phyloP scores from a whole-genome alignment of 2,797 vertebrate genomes.

The Manis javanica region DNA sequence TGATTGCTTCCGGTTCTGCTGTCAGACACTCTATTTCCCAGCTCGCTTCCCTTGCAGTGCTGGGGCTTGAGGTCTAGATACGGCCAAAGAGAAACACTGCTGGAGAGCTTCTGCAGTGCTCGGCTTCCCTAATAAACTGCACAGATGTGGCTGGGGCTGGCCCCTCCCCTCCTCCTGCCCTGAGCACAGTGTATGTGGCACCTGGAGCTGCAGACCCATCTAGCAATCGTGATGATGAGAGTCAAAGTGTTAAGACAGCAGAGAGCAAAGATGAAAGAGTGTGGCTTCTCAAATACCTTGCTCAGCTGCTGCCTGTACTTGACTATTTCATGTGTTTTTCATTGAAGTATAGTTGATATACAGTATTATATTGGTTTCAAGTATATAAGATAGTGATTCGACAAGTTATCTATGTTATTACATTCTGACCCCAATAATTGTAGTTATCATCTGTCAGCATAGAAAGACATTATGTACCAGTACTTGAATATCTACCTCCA shows the following conservation, averaged over 20 bases:
- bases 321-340: not conserved
- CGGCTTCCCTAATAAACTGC: not conserved
- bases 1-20: not conserved
- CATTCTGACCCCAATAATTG: too few species aligned
- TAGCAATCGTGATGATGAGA: not conserved
- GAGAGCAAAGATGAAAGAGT: not conserved
- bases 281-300: not conserved
- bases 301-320: not conserved
- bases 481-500: not conserved
- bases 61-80: not conserved
- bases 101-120: not conserved
- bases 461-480: too few species aligned
- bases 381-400: too few species aligned
- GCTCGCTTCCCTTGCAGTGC: not conserved
- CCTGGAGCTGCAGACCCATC: not conserved
- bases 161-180: not conserved
- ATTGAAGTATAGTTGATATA: too few species aligned
- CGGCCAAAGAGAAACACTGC: not conserved
- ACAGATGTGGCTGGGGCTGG: not conserved
- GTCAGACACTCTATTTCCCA: not conserved
- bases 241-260: not conserved
- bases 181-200: rapidly evolving
- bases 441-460: too few species aligned
- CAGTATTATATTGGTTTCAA: too few species aligned
- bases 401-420: too few species aligned